phyloP scores from a whole-genome alignment of 2,888 invertebrate genomes.

The Ctena decussata region DNA sequence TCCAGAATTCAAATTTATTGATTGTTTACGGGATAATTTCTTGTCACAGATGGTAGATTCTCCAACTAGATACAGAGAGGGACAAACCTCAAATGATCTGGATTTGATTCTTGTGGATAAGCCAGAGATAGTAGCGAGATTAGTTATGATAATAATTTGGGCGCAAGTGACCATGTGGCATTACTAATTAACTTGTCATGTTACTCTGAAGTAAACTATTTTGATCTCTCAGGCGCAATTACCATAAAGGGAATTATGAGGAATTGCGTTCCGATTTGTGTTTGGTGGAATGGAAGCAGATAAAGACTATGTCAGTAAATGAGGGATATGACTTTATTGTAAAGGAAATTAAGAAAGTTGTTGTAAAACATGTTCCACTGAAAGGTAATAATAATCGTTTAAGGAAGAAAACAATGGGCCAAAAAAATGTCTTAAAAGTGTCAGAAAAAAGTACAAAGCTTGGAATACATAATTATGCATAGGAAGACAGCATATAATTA shows the following conservation, averaged over 20 bases:
- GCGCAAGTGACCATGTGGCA: background rate
- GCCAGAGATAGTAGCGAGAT: background rate
- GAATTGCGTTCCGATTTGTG: background rate
- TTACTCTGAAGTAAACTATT: background rate
- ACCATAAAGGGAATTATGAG: background rate
- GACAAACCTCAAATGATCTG: background rate
- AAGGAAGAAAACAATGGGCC: background rate
- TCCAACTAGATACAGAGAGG: background rate
- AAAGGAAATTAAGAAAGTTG: background rate
- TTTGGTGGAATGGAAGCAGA: background rate
- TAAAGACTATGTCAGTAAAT: background rate
- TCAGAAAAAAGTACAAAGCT: background rate
- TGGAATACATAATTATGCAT: background rate
- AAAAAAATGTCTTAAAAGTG: background rate
- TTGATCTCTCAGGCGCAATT: background rate
- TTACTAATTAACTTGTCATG: background rate
- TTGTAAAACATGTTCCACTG: background rate
- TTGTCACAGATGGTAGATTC: background rate
- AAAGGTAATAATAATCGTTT: background rate
- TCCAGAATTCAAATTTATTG: slow-evolving; percentile 1
- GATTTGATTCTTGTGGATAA: background rate
- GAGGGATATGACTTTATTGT: background rate
- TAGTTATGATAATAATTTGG: background rate
- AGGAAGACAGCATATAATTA: background rate
- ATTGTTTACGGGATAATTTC: background rate